A percentile compares a stretch with the other conserved stretches of the same genome.
Evolutionary conservation across 2,113 vertebrate genomes (phyloP).

Genomic region (Tetraodon nigroviridis): DNA sequence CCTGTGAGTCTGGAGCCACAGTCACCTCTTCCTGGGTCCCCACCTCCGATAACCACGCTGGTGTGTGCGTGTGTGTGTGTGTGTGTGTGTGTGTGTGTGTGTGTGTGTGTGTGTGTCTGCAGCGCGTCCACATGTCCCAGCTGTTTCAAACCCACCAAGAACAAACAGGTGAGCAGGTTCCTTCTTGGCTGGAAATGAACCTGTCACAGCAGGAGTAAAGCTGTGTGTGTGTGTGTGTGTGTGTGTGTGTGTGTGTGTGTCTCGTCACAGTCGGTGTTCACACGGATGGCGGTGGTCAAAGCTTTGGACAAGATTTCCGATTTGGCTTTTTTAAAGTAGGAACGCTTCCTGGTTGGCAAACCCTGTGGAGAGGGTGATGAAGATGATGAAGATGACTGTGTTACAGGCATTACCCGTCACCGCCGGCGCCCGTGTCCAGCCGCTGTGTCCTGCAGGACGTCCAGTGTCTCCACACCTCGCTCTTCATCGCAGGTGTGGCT

Average conservation of each 20-base stretch:
- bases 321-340: slow-evolving; percentile 82
- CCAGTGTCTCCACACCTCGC: slow-evolving; percentile 84
- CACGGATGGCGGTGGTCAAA: slow-evolving; percentile 96
- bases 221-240: too few relatives aligned
- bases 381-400: not conserved
- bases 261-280: slow-evolving; percentile 86
- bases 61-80: too few relatives aligned
- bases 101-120: slow-evolving; percentile 8
- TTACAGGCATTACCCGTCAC: slow-evolving; percentile 80
- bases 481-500: slow-evolving; percentile 88
- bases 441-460: slow-evolving; percentile 78
- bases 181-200: not conserved
- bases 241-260: slow-evolving; percentile 6
- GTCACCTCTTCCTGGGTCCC: not conserved
- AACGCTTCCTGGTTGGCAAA: not conserved
- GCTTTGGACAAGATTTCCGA: slow-evolving; percentile 92
- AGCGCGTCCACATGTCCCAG: slow-evolving; percentile 82
- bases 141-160: slow-evolving; percentile 91
- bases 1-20: slow-evolving; percentile 79
- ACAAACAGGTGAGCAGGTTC: slow-evolving; percentile 83
- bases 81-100: too few relatives aligned
- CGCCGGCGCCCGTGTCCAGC: slow-evolving; percentile 73
- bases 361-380: not conserved
- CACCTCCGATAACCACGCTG: not conserved
- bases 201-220: too few relatives aligned